Base-by-base conservation (phyloP, 1,140 invertebrate genomes). In the Drosophila kikkawai region DNA sequence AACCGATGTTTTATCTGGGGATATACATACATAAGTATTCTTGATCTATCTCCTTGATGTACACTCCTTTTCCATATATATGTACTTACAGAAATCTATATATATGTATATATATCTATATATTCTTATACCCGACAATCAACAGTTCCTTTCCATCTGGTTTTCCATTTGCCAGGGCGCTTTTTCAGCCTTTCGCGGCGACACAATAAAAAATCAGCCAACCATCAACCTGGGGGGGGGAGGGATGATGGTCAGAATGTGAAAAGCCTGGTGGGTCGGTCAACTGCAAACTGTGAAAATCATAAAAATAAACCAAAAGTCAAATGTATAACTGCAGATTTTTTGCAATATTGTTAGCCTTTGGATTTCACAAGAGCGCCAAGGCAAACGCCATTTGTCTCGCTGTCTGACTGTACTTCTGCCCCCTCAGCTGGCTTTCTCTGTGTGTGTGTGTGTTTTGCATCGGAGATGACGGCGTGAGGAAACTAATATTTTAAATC, bases 271-370 rank as follows among this genome's bases (percentile, higher is more conserved):
- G 59, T 42, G 61, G 64, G 51, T 57, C 37, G 69, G 69, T 73
- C 69, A 75, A 75, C 59, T 75, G 57, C 48, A 56, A 75, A 39
- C 34, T 74, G 48, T 42, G 36, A 15, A 84, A 80, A 60, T 70
- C 65, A 76, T 68, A 84, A 76, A 84, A 84, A 85, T 70, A 69
- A 85, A 77, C 73, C 67, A 81, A 78, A 75, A 85, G 73, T 77
- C 82, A 77, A 83, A 83, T 80, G 77, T 81, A 81, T 81, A 74
- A 78, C 82, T 76, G 71, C 66, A 84, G 77, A 77, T 84, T 86
- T 85, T 44, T 85, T 86, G 79, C 68, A 82, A 86, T 86, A 85
- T 79, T 86, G 82, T 82, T 85, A 82, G 82, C 75, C 75, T 86
- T 85, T 44, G 66, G 82, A 85, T 68, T 86, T 85, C 50, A 79